A percentile compares a stretch with the other conserved stretches of the same genome.
Evolutionary conservation across 2,113 vertebrate genomes (phyloP).

Genomic region (Notarius quadriscutis): DNA sequence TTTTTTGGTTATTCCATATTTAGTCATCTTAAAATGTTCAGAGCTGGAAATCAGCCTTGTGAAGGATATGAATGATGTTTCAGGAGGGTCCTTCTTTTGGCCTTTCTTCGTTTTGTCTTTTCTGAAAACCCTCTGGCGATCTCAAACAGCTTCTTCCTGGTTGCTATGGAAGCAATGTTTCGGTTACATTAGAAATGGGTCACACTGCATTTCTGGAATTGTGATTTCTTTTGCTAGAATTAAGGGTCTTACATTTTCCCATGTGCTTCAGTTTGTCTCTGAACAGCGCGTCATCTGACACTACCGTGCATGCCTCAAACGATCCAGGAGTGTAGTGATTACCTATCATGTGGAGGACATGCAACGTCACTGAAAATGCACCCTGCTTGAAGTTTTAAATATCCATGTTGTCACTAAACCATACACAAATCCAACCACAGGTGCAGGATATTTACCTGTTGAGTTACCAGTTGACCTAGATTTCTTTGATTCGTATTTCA

Average conservation of each 20-base stretch:
- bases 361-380: not conserved
- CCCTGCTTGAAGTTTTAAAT: not conserved
- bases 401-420: not conserved
- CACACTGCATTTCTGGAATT: not conserved
- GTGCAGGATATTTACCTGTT: conserved; percentile 70
- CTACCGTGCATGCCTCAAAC: conserved; percentile 72
- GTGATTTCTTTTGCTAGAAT: not conserved
- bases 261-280: conserved; percentile 97
- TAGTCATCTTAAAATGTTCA: not conserved
- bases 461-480: conserved; percentile 77
- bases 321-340: conserved; percentile 53
- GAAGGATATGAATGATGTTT: conserved; percentile 95
- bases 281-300: conserved; percentile 94
- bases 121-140: conserved; percentile 93
- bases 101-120: conserved; percentile 94
- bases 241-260: conserved; percentile 89
- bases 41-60: not conserved
- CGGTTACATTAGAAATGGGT: not conserved
- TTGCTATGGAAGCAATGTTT: conserved; percentile 74
- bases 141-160: conserved; percentile 94
- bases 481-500: conserved; percentile 97
- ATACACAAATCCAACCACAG: conserved; percentile 32
- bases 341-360: conserved; percentile 26
- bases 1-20: not conserved
- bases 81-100: conserved; percentile 84